phyloP scores from a whole-genome alignment of 64 coral and sea anemone species.

The Montipora efflorescens region DNA sequence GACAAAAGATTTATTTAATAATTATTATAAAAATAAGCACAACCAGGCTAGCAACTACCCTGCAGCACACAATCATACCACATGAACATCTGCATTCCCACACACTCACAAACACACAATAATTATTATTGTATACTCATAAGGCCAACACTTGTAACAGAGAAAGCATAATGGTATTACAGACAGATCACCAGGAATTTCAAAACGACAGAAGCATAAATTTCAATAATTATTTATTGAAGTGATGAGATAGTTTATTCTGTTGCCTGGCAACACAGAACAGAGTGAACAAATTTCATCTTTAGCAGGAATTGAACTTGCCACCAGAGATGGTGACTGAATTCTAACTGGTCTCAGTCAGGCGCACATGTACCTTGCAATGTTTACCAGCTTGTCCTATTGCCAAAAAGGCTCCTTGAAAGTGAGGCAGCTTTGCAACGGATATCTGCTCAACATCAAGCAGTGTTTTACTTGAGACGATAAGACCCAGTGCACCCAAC shows the following conservation, averaged over 20 bases:
- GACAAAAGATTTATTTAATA: neutral
- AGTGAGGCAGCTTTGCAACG: constrained; percentile 1
- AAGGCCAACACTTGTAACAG: no score
- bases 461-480: constrained; percentile 1
- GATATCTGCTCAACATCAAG: constrained; percentile 14
- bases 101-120: no score
- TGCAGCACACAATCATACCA: no score
- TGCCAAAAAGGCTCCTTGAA: constrained; percentile 6
- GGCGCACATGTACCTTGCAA: neutral
- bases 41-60: no score
- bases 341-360: neutral
- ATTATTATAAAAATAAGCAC: neutral
- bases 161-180: no score
- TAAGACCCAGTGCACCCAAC: neutral
- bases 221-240: neutral
- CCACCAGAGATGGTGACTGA: neutral
- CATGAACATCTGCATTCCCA: neutral
- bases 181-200: no score
- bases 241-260: neutral
- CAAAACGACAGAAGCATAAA: no score
- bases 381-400: constrained; percentile 10
- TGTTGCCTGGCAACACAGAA: neutral
- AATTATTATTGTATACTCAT: no score
- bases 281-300: neutral
- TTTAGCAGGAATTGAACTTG: neutral